phyloP scores from a whole-genome alignment of 1,140 invertebrate genomes.

The Conus ventricosus region DNA sequence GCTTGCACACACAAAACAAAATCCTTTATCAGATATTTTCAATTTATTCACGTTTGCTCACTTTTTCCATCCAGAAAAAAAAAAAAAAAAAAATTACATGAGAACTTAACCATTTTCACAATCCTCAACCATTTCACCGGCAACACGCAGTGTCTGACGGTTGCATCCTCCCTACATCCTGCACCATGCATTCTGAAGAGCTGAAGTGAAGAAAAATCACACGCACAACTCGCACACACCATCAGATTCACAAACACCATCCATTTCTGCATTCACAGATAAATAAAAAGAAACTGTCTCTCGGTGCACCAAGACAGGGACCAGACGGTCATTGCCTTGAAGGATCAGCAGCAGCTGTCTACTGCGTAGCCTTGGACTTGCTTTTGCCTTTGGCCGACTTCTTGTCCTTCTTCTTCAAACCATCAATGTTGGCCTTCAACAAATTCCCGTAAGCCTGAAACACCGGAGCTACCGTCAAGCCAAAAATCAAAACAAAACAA shows the following conservation, averaged over 20 bases:
- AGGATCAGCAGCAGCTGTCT: neutral
- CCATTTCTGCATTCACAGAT: neutral
- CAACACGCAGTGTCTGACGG: neutral
- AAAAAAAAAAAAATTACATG: neutral
- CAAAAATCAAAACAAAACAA: neutral
- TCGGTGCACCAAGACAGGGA: neutral
- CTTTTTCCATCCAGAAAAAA: neutral
- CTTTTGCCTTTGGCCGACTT: slow-evolving; percentile 78
- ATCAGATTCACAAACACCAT: neutral
- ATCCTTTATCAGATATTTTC: neutral
- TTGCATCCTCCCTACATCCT: too few species aligned
- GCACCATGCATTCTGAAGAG: too few species aligned
- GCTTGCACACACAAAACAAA: neutral
- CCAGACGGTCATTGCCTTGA: neutral
- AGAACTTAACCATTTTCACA: neutral
- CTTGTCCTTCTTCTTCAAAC: slow-evolving; percentile 90
- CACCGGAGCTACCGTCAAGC: neutral
- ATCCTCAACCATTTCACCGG: neutral
- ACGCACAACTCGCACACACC: too few species aligned
- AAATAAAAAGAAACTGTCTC: neutral
- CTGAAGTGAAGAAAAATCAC: too few species aligned
- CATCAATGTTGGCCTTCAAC: slow-evolving; percentile 89
- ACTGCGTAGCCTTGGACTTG: slow-evolving; percentile 81
- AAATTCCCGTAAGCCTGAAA: slow-evolving; percentile 85
- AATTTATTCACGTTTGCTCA: neutral